Conservation (phyloP, 1,140 invertebrate species). For the Drosophila yakuba region DNA sequence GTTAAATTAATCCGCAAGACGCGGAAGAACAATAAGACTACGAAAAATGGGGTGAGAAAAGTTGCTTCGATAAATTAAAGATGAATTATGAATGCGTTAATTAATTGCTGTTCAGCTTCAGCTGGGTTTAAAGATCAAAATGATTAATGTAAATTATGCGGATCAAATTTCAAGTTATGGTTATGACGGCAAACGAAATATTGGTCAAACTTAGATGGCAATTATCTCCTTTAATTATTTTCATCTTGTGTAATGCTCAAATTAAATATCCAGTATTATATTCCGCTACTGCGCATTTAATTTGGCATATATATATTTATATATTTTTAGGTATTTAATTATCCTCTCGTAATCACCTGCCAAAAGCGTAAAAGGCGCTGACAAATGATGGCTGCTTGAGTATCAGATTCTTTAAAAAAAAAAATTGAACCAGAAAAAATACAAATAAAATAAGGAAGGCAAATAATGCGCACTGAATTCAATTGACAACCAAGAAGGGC, state of each 20-base stretch:
- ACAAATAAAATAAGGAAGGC: constrained; percentile 54
- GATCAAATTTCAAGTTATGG: constrained; percentile 16
- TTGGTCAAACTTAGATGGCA: neutral
- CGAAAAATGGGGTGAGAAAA: constrained; percentile 7
- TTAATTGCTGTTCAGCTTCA: constrained; percentile 49
- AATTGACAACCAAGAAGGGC: constrained; percentile 60
- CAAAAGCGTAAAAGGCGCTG: constrained; percentile 66
- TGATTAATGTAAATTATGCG: constrained; percentile 37
- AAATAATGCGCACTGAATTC: constrained; percentile 79
- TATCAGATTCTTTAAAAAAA: constrained; percentile 33
- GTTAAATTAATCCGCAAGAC: constrained; percentile 45
- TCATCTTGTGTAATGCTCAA: neutral
- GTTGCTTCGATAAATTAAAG: constrained; percentile 40
- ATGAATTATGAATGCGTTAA: constrained; percentile 50
- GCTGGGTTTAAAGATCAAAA: constrained; percentile 48
- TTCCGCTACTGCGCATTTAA: constrained; percentile 2
- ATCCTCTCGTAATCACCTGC: constrained; percentile 70
- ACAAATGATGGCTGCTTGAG: constrained; percentile 64
- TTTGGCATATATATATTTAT: constrained; percentile 1
- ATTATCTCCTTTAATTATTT: neutral
- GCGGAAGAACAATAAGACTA: constrained; percentile 31
- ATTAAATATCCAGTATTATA: neutral
- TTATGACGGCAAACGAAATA: neutral
- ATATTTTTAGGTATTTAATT: constrained; percentile 36
- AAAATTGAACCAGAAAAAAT: constrained; percentile 30